Conservation (phyloP, 2,113 vertebrate genomes). For the Pseudorhombus dupliciocellatus region DNA sequence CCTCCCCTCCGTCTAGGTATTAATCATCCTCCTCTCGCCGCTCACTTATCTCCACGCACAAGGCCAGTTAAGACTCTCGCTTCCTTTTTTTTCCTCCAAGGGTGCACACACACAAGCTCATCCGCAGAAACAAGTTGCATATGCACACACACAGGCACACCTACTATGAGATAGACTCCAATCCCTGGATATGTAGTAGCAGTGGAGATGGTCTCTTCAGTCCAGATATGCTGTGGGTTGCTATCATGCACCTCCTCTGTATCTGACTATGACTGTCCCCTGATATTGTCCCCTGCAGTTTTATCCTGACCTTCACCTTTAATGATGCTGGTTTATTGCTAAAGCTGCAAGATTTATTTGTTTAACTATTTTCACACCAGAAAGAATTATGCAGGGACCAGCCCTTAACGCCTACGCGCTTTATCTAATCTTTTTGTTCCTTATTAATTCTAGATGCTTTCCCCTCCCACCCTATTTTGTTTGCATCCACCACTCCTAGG, state of each 20-base stretch:
- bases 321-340: constrained; percentile 17
- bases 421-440: background rate
- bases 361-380: constrained; percentile 1
- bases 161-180: constrained; percentile 21
- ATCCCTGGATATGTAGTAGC: constrained; percentile 12
- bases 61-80: constrained; percentile 27
- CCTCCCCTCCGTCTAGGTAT: constrained; percentile 52
- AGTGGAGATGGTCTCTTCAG: constrained; percentile 46
- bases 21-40: constrained; percentile 59
- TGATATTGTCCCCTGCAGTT: constrained; percentile 30
- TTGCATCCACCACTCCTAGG: constrained; percentile 74
- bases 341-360: background rate
- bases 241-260: constrained; percentile 22
- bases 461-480: constrained; percentile 1
- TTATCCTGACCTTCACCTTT: constrained; percentile 41
- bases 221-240: constrained; percentile 31
- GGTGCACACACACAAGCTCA: constrained; percentile 19
- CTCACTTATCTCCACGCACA: constrained; percentile 57
- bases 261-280: constrained; percentile 42
- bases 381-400: background rate
- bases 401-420: background rate
- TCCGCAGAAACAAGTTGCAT: constrained; percentile 26
- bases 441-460: background rate
- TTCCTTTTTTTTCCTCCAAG: background rate
- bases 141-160: constrained; percentile 21